phyloP scores from a whole-genome alignment of 2,113 vertebrate species.

The Pyrgilauda ruficollis region DNA sequence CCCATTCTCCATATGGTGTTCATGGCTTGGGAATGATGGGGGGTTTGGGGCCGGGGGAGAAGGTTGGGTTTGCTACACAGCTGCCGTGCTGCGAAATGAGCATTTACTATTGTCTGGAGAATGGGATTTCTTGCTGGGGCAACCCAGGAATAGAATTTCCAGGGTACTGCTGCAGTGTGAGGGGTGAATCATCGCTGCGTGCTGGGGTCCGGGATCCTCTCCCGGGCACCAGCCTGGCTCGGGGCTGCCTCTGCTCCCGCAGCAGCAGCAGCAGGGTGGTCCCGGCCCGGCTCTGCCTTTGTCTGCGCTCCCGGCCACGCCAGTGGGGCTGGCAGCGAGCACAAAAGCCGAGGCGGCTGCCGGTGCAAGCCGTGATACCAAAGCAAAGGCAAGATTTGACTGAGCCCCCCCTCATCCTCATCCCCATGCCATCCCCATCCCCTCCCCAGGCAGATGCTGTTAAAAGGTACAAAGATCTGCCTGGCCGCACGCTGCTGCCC shows the following conservation, averaged over 20 bases:
- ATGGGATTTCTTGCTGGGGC: not conserved
- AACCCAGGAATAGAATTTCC: not conserved
- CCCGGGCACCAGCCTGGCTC: not conserved
- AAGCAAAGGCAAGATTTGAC: not conserved
- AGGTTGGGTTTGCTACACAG: not conserved
- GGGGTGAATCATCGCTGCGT: not conserved
- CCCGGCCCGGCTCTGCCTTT: constrained; percentile 20
- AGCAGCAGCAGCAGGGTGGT: not conserved
- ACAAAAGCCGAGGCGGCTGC: constrained; percentile 18
- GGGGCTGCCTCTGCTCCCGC: not conserved
- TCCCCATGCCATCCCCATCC: not conserved
- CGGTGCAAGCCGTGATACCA: not conserved
- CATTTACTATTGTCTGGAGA: not conserved
- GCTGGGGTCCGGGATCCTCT: not conserved
- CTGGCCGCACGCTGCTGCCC: not conserved
- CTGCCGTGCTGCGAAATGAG: not conserved
- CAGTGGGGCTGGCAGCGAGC: not conserved
- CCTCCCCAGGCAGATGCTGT: not conserved
- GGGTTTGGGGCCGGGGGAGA: not conserved
- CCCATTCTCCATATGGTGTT: fast-evolving
- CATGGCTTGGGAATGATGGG: not conserved
- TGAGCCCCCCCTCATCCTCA: not conserved
- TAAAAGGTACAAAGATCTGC: not conserved
- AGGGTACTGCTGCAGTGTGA: constrained; percentile 13
- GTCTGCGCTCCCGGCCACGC: not conserved